These are phyloP conservation scores for Pyralis farinalis DNA, from an alignment of 2,888 invertebrate genomes.

Conservation along the genomic window DNA sequence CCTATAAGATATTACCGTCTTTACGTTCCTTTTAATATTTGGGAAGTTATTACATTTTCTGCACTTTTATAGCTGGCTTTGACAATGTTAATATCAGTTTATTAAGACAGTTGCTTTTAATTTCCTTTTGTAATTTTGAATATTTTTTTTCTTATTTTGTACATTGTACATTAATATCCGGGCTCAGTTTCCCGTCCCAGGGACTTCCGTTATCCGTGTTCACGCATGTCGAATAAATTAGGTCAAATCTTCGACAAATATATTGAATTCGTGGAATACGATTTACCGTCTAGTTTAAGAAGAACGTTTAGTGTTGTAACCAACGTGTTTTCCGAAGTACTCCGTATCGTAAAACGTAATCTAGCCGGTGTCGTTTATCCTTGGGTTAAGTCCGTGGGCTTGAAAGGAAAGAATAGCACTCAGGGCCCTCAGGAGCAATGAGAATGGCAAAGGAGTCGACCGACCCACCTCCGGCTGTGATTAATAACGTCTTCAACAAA, in stretches of 20 bases:
- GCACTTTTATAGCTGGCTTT: conserved; percentile 10
- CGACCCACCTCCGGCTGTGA: conserved; percentile 18
- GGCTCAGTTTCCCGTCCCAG: no score
- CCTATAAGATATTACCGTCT: conserved; percentile 12
- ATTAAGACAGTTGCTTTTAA: conserved; percentile 6
- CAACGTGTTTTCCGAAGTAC: no score
- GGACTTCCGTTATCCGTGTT: no score
- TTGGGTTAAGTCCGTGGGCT: not conserved
- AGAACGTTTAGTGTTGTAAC: no score
- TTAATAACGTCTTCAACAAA: conserved; percentile 23
- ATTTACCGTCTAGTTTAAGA: no score
- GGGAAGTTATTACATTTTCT: conserved; percentile 16
- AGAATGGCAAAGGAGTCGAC: conserved; percentile 11
- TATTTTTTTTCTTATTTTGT: no score
- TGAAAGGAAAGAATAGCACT: conserved; percentile 16
- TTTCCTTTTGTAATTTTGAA: not conserved
- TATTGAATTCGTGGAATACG: no score
- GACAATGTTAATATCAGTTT: conserved; percentile 7
- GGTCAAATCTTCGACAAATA: no score
- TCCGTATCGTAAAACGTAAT: not conserved
- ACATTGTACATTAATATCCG: no score
- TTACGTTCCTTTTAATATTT: conserved; percentile 16
- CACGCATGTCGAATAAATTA: no score
- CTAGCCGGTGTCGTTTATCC: not conserved
- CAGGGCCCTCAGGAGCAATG: conserved; percentile 8